Conservation (phyloP, 2,113 vertebrate genomes). For the Erythrolamprus reginae region DNA sequence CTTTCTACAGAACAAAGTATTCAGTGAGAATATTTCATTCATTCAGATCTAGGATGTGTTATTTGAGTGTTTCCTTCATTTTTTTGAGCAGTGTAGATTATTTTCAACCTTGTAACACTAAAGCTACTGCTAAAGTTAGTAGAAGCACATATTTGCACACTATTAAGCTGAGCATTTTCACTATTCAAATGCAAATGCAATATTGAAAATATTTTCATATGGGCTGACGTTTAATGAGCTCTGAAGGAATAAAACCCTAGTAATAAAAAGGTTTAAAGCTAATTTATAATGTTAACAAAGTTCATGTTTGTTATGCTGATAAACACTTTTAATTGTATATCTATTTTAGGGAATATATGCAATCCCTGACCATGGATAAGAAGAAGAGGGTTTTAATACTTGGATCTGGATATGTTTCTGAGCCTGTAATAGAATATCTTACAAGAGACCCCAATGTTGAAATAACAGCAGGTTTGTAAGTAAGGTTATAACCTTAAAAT, state of each 20-base stretch:
- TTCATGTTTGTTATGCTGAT: not conserved
- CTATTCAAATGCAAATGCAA: not conserved
- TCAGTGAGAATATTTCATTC: no score
- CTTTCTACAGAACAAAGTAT: no score
- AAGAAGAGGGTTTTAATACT: constrained; percentile 88
- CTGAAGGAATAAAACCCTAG: not conserved
- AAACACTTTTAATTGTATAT: constrained; percentile 21
- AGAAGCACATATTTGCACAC: not conserved
- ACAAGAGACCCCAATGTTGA: constrained; percentile 76
- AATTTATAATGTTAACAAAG: not conserved
- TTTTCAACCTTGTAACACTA: not conserved
- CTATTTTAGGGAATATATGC: constrained; percentile 75
- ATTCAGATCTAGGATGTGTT: no score
- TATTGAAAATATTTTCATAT: not conserved
- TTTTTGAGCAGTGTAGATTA: no score
- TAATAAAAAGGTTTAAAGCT: constrained; percentile 15
- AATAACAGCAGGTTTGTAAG: constrained; percentile 87
- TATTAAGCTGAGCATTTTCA: not conserved
- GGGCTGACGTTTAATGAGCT: not conserved
- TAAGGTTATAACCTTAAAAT: not conserved
- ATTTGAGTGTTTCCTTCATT: no score
- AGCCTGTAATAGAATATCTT: constrained; percentile 88
- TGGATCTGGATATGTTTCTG: constrained; percentile 91
- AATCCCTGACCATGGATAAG: constrained; percentile 74
- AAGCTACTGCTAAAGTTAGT: no score